Evolutionary conservation across 2,113 vertebrate genomes (phyloP).

Genomic region (Spermophilus dauricus): DNA sequence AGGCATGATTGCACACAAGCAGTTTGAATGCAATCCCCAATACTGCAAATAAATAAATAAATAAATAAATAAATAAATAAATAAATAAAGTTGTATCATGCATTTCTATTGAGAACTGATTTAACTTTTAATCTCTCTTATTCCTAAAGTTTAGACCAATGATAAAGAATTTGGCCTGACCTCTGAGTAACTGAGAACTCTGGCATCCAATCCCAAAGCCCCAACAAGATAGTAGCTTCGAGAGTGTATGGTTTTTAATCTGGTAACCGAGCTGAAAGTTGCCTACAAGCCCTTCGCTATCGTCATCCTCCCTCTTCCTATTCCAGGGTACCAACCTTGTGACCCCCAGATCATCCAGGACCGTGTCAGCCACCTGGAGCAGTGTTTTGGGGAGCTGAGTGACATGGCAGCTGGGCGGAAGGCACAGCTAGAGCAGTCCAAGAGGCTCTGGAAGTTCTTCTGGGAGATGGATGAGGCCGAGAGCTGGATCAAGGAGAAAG

Average conservation of each 20-base stretch:
- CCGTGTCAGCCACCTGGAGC: constrained; percentile 94
- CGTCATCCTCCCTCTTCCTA: neutral
- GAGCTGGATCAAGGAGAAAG: constrained; percentile 98
- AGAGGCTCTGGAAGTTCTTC: constrained; percentile 95
- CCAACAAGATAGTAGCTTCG: neutral
- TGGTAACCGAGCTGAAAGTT: neutral
- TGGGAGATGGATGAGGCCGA: constrained; percentile 97
- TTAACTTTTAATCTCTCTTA: neutral
- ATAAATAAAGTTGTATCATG: neutral
- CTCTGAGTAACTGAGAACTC: neutral
- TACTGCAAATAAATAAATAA: neutral
- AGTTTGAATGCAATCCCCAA: no score
- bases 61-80: neutral
- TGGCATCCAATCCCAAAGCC: neutral
- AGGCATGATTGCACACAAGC: no score
- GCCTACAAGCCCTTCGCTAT: neutral
- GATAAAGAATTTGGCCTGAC: neutral
- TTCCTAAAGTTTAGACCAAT: constrained; percentile 19
- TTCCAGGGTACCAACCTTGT: constrained; percentile 96
- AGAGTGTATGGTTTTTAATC: neutral
- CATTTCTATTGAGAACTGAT: constrained; percentile 31
- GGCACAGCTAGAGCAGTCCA: constrained; percentile 93
- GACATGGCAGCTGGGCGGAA: constrained; percentile 91
- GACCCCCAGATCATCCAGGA: constrained; percentile 96
- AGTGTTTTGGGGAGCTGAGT: constrained; percentile 94